These are phyloP conservation scores for Ambastaia sidthimunki DNA, from an alignment of 2,797 vertebrate genomes.

Conservation along the genomic window DNA sequence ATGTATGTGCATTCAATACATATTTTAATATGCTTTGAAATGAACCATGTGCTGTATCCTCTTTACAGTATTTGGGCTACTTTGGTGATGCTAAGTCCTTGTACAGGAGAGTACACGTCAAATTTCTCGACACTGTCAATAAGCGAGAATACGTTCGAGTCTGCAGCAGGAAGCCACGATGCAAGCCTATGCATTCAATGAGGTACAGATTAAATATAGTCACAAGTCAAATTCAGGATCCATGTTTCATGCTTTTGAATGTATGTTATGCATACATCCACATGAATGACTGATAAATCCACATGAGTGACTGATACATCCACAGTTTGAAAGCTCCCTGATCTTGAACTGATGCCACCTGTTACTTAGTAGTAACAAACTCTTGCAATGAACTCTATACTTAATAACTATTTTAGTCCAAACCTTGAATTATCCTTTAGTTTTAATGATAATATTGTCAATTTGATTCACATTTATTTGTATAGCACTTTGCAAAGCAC, in stretches of 20 bases:
- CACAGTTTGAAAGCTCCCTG: constrained; percentile 34
- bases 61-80: constrained; percentile 93
- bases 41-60: constrained; percentile 28
- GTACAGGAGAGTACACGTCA: constrained; percentile 96
- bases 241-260: not conserved
- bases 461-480: not conserved
- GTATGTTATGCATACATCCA: too few relatives aligned
- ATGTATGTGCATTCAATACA: too few relatives aligned
- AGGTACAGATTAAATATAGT: constrained; percentile 76
- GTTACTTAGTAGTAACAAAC: not conserved
- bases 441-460: not conserved
- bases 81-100: constrained; percentile 96
- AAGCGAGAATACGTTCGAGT: constrained; percentile 98
- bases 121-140: constrained; percentile 97
- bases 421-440: not conserved
- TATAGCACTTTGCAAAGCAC: not conserved
- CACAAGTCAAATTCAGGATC: not conserved
- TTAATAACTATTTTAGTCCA: not conserved
- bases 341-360: constrained; percentile 38
- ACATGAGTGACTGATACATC: too few relatives aligned
- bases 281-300: too few relatives aligned
- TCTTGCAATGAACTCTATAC: not conserved
- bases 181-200: constrained; percentile 88
- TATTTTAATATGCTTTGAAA: not conserved
- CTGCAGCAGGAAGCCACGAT: constrained; percentile 93